A percentile compares a stretch with the other conserved stretches of the same genome.
These are phyloP conservation scores for Lytechinus variegatus DNA, from an alignment of 35 echinoderm and acorn worm genomes.

Conservation along the genomic window DNA sequence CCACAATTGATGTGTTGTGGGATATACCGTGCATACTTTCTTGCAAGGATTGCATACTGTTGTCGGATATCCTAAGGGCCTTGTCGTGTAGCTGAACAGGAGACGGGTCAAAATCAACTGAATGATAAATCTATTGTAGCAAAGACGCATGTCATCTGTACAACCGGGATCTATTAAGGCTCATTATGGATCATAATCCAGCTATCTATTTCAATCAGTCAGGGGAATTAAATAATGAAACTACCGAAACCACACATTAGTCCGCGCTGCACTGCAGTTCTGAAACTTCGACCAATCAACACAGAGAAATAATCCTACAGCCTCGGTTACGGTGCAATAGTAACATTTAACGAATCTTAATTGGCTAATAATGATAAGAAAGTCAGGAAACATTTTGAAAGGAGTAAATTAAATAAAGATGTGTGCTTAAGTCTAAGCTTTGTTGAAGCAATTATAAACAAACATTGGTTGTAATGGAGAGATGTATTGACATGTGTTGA, in stretches of 20 bases:
- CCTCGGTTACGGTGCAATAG: not conserved
- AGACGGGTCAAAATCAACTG: not conserved
- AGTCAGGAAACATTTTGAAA: too few relatives aligned
- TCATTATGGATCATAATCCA: not conserved
- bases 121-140: not conserved
- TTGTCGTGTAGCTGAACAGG: not conserved
- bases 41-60: not conserved
- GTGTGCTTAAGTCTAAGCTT: not conserved
- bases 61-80: not conserved
- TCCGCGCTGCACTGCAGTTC: not conserved
- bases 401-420: not conserved
- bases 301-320: not conserved
- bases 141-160: not conserved
- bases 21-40: not conserved
- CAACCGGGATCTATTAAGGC: not conserved
- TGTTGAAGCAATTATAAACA: not conserved
- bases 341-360: not conserved
- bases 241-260: not conserved
- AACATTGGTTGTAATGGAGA: not conserved
- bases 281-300: not conserved
- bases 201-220: not conserved
- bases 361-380: not conserved
- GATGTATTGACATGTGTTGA: constrained; percentile 17
- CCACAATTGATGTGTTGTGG: not conserved
- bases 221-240: not conserved